Conservation (phyloP, 2,113 vertebrate species). For the chimpanzee (Pan troglodytes) region DNA sequence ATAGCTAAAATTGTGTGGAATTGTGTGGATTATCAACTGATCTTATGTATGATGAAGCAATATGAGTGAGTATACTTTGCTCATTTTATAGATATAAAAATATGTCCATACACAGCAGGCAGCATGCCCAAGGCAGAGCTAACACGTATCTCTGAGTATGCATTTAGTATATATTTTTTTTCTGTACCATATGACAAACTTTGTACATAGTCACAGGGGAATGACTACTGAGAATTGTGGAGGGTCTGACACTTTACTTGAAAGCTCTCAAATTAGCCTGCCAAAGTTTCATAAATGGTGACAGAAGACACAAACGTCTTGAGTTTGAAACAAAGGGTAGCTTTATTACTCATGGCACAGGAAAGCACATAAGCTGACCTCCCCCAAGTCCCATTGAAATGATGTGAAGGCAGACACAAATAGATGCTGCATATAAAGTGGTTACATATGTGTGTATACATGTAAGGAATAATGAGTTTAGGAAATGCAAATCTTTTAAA, state of each 20-base stretch:
- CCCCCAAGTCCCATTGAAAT: not conserved
- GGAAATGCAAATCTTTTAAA: not conserved
- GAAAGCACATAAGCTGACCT: not conserved
- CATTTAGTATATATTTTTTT: not conserved
- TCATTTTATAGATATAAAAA: not conserved
- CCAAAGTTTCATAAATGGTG: not conserved
- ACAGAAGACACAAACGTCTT: not conserved
- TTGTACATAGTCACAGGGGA: not conserved
- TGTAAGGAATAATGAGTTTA: not conserved
- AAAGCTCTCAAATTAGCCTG: not conserved
- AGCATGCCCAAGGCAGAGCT: not conserved
- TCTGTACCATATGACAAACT: not conserved
- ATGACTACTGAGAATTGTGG: not conserved
- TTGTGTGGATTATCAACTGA: not conserved
- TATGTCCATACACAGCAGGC: not conserved
- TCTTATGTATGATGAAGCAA: not conserved
- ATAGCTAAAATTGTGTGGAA: not conserved
- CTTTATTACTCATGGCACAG: not conserved
- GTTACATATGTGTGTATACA: fast-evolving
- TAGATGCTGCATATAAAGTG: not conserved
- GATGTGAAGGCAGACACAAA: not conserved
- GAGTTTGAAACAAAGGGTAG: not conserved
- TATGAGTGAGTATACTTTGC: not conserved
- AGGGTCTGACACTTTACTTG: not conserved
- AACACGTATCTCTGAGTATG: not conserved